Evolutionary conservation across 2,797 vertebrate genomes (phyloP).

Genomic region (Aplochiton taeniatus): DNA sequence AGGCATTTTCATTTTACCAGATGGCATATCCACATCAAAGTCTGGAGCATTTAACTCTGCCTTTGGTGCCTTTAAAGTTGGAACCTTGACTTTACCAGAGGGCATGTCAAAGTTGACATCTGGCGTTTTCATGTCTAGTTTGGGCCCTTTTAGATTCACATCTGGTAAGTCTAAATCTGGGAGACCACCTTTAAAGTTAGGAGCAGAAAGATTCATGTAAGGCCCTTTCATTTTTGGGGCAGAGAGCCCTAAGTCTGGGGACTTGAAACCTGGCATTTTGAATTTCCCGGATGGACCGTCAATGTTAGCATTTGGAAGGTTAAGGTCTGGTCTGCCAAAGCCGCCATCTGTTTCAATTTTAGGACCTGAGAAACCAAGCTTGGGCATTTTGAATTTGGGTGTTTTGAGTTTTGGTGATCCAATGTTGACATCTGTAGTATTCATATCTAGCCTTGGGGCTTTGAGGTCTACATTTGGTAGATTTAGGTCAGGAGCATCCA

Average conservation of each 20-base stretch:
- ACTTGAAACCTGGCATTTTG: conserved; percentile 34
- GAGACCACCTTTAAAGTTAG: conserved; percentile 6
- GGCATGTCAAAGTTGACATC: conserved; percentile 23
- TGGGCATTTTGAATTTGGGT: conserved; percentile 22
- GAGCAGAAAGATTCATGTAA: conserved; percentile 28
- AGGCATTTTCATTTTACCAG: conserved; percentile 29
- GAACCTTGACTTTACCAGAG: conserved; percentile 26
- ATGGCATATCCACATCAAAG: not conserved
- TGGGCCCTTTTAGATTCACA: conserved; percentile 5
- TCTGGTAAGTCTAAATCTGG: conserved; percentile 21
- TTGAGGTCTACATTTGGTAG: conserved; percentile 14
- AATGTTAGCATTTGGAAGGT: conserved; percentile 24
- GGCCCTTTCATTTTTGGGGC: no score
- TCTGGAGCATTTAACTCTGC: not conserved
- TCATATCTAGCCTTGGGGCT: conserved; percentile 25
- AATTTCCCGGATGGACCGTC: conserved; percentile 32
- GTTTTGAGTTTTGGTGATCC: conserved; percentile 5
- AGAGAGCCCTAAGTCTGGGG: conserved; percentile 17
- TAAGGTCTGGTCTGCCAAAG: not conserved
- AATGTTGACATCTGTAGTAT: conserved; percentile 26
- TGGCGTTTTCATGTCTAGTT: conserved; percentile 24
- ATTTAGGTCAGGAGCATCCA: conserved; percentile 23
- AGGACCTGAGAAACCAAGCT: conserved; percentile 8
- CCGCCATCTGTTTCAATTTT: conserved; percentile 2
- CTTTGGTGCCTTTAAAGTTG: conserved; percentile 29